Conservation (phyloP, 2,797 vertebrate genomes). For the Pipistrellus pygmaeus region DNA sequence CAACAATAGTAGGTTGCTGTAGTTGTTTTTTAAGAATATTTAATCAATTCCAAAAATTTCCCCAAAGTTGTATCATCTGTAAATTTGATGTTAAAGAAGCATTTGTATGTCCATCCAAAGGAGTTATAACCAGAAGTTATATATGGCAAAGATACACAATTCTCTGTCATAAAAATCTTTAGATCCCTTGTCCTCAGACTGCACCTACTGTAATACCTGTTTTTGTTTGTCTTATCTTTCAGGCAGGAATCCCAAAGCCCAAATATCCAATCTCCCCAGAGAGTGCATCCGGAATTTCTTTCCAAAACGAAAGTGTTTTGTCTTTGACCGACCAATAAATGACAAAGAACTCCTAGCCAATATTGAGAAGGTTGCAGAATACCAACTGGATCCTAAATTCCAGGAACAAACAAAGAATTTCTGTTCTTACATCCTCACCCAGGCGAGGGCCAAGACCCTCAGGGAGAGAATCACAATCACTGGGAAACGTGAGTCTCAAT, state of each 20-base stretch:
- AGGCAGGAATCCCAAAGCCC: neutral
- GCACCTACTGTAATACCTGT: neutral
- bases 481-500: constrained; percentile 84
- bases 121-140: neutral
- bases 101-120: neutral
- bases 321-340: constrained; percentile 84
- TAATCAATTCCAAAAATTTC: neutral
- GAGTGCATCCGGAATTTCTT: constrained; percentile 84
- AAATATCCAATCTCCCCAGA: constrained; percentile 70
- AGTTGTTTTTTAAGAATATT: neutral
- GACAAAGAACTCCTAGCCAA: constrained; percentile 58
- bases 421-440: constrained; percentile 78
- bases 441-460: constrained; percentile 80
- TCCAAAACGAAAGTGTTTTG: constrained; percentile 86
- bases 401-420: constrained; percentile 75
- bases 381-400: constrained; percentile 80
- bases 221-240: neutral
- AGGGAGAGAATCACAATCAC: constrained; percentile 77
- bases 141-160: neutral
- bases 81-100: neutral
- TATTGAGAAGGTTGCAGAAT: constrained; percentile 82
- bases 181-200: neutral
- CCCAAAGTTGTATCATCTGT: neutral
- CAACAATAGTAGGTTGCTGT: rapidly evolving
- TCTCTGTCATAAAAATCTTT: neutral